A percentile compares a stretch with the other conserved stretches of the same genome.
Evolutionary conservation across 1,140 invertebrate species (phyloP).

Genomic region (Drosophila sp.): DNA sequence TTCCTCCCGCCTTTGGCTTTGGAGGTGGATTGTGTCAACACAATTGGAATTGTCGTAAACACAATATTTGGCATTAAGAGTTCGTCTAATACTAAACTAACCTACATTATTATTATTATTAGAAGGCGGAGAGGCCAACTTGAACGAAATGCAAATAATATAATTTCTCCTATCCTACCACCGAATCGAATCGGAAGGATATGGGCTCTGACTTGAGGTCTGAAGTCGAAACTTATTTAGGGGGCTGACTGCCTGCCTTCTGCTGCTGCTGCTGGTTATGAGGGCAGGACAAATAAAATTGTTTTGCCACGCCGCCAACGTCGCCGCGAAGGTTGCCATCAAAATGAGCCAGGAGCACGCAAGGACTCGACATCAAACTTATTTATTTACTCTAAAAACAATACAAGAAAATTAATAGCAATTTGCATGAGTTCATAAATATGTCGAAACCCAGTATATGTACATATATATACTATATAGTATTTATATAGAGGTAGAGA

Average conservation of each 20-base stretch:
- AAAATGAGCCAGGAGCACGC: conserved; percentile 70
- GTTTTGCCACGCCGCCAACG: conserved; percentile 64
- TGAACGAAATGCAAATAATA: conserved; percentile 78
- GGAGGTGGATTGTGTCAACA: conserved; percentile 38
- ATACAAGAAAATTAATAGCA: conserved; percentile 81
- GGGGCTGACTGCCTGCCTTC: neutral
- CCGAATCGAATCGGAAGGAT: neutral
- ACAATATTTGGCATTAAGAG: conserved; percentile 63
- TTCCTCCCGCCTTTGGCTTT: too few species aligned
- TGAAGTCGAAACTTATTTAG: conserved; percentile 54
- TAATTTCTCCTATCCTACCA: conserved; percentile 45
- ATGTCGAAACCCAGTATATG: conserved; percentile 56
- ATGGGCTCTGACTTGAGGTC: conserved; percentile 9
- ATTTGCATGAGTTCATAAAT: conserved; percentile 78
- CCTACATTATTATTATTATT: conserved; percentile 1
- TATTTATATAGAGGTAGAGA: neutral
- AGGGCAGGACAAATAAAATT: conserved; percentile 73
- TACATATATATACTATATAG: neutral
- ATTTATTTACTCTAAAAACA: conserved; percentile 82
- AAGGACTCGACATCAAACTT: conserved; percentile 76
- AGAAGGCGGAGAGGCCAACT: conserved; percentile 36
- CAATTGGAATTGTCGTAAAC: conserved; percentile 75
- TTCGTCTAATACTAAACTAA: conserved; percentile 19
- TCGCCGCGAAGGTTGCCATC: conserved; percentile 68
- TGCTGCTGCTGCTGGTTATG: conserved; percentile 49